Evolutionary conservation across 2,888 invertebrate genomes (phyloP).

Genomic region (Harpalus rubripes): DNA sequence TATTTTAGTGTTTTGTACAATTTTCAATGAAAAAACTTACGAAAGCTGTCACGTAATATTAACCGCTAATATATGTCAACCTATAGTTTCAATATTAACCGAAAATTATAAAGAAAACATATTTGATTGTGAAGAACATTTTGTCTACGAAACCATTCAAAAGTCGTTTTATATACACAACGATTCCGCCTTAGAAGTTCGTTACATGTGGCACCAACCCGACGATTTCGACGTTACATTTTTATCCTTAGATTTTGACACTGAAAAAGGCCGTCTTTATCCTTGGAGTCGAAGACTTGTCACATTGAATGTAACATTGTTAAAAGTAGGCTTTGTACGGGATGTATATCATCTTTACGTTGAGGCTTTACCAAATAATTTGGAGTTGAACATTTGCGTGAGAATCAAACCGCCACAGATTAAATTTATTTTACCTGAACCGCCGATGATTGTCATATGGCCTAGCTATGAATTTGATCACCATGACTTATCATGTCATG

Average conservation of each 20-base stretch:
- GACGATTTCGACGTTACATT: neutral
- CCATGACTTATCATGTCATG: neutral
- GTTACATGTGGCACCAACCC: neutral
- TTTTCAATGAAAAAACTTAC: neutral
- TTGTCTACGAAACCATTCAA: neutral
- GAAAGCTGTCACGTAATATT: slow-evolving; percentile 28
- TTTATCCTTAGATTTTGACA: neutral
- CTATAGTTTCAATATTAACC: neutral
- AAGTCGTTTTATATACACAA: slow-evolving; percentile 15
- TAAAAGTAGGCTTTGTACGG: neutral
- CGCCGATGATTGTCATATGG: neutral
- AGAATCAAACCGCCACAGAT: slow-evolving; percentile 17
- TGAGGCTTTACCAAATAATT: slow-evolving; percentile 3
- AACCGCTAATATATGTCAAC: slow-evolving; percentile 7
- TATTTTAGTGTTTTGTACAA: slow-evolving; percentile 30
- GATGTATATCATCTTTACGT: slow-evolving; percentile 11
- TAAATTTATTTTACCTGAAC: neutral
- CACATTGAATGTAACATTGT: neutral
- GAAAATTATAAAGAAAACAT: slow-evolving; percentile 17
- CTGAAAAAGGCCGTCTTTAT: neutral
- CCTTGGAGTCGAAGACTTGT: slow-evolving; percentile 23
- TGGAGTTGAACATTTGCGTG: neutral
- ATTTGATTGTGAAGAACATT: slow-evolving; percentile 12
- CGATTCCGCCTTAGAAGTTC: slow-evolving; percentile 11
- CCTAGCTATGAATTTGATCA: neutral